Evolutionary conservation across 2,888 invertebrate genomes (phyloP).

Genomic region (Strigamia crassipes): DNA sequence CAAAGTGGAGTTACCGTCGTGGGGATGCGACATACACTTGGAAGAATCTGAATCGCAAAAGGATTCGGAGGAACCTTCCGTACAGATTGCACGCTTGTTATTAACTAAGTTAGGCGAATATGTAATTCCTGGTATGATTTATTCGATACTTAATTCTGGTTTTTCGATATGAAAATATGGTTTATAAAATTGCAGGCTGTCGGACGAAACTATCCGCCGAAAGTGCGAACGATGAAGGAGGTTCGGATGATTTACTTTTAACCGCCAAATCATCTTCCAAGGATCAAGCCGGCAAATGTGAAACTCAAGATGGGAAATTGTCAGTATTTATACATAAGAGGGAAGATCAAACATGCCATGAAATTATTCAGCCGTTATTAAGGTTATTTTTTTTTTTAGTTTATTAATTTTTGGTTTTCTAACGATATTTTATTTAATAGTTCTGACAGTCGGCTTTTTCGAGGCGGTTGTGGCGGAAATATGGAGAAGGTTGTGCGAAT

Average conservation of each 20-base stretch:
- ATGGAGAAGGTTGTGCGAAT: constrained; percentile 58
- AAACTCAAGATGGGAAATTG: constrained; percentile 55
- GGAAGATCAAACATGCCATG: constrained; percentile 58
- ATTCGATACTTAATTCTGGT: background rate
- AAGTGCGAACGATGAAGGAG: background rate
- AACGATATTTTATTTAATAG: constrained; percentile 50
- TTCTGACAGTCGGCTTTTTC: constrained; percentile 56
- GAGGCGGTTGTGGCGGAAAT: constrained; percentile 55
- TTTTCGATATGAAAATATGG: background rate
- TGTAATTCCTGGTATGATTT: constrained; percentile 57
- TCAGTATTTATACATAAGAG: constrained; percentile 59
- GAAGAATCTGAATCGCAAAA: constrained; percentile 51
- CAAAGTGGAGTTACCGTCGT: constrained; percentile 57
- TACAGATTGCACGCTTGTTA: constrained; percentile 57
- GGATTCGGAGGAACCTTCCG: constrained; percentile 56
- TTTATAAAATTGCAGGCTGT: background rate
- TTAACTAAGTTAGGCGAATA: constrained; percentile 60
- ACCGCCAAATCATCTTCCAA: background rate
- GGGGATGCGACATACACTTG: constrained; percentile 53
- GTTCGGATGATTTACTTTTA: background rate
- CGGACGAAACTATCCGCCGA: constrained; percentile 13
- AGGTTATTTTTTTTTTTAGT: constrained; percentile 24
- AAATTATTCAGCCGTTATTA: constrained; percentile 57
- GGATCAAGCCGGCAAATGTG: constrained; percentile 17
- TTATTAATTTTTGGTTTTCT: background rate